A percentile compares a stretch with the other conserved stretches of the same genome.
phyloP scores from a whole-genome alignment of 2,113 vertebrate species.

The Dipodomys stephensi region DNA sequence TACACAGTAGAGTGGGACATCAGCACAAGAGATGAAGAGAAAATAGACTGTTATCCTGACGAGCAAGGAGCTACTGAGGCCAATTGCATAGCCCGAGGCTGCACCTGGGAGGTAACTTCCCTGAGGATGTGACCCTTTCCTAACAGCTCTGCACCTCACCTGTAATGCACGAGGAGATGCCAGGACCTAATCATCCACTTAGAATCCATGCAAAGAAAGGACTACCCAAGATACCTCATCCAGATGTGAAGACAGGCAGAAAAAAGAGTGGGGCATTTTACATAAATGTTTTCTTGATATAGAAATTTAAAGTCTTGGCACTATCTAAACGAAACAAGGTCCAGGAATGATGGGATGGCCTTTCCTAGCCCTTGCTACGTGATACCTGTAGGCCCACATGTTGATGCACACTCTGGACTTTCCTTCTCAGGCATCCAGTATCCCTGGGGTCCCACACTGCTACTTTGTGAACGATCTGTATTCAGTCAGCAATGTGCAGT shows the following conservation, averaged over 20 bases:
- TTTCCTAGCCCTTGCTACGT: not conserved
- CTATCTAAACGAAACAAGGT: not conserved
- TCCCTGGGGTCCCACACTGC: constrained; percentile 83
- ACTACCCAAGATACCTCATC: not conserved
- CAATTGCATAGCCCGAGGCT: constrained; percentile 64
- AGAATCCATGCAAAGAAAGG: not conserved
- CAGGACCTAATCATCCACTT: no score
- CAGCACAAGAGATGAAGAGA: constrained; percentile 39
- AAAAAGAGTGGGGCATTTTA: not conserved
- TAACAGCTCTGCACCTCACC: fast-evolving
- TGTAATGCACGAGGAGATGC: not conserved
- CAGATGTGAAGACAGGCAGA: not conserved
- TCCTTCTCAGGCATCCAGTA: constrained; percentile 78
- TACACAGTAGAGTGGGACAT: constrained; percentile 62
- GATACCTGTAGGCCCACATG: not conserved
- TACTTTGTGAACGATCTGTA: constrained; percentile 89
- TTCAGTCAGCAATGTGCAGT: not conserved
- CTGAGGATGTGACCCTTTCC: fast-evolving
- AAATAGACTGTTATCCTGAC: constrained; percentile 80
- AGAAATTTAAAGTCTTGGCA: not conserved
- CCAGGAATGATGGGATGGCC: not conserved
- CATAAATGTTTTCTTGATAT: not conserved
- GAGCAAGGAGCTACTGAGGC: constrained; percentile 13
- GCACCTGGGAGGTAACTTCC: constrained; percentile 72
- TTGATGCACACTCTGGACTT: not conserved